A percentile compares a stretch with the other conserved stretches of the same genome.
These are phyloP conservation scores for Conops quadrifasciatus DNA, from an alignment of 2,888 invertebrate genomes.

Conservation along the genomic window DNA sequence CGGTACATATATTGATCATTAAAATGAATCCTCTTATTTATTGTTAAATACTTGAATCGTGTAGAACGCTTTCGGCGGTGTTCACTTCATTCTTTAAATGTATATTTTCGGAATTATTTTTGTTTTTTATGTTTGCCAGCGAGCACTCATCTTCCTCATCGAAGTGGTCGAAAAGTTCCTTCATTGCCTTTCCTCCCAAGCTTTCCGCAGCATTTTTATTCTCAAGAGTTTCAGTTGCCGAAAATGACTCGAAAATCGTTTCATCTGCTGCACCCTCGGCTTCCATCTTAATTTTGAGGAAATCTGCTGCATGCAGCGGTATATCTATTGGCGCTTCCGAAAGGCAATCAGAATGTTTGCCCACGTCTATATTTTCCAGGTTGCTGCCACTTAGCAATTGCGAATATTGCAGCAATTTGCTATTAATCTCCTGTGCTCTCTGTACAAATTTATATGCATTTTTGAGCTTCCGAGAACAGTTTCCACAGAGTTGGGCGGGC, in stretches of 20 bases:
- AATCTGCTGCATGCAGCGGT: slow-evolving; percentile 37
- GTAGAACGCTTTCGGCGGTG: background rate
- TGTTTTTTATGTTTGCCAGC: background rate
- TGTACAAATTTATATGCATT: slow-evolving; percentile 52
- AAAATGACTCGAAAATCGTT: slow-evolving; percentile 3
- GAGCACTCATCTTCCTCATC: slow-evolving; percentile 25
- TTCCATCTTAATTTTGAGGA: slow-evolving; percentile 35
- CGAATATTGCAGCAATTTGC: slow-evolving; percentile 43
- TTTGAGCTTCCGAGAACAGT: slow-evolving; percentile 50
- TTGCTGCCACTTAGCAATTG: background rate
- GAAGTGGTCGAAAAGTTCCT: slow-evolving; percentile 4
- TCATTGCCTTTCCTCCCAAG: background rate
- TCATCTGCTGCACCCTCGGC: slow-evolving; percentile 5
- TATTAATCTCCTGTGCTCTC: slow-evolving; percentile 49
- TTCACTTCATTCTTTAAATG: slow-evolving; percentile 6
- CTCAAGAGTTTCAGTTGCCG: background rate
- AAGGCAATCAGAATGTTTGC: slow-evolving; percentile 49
- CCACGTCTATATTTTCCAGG: slow-evolving; percentile 1
- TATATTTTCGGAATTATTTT: background rate
- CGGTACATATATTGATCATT: background rate
- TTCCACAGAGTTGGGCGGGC: slow-evolving; percentile 50
- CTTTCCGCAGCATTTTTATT: background rate
- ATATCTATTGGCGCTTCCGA: slow-evolving; percentile 56
- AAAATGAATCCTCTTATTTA: background rate
- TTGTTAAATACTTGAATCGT: background rate